Percentiles rank a stretch among this genome's conserved stretches.
Evolutionary conservation across 1,140 invertebrate species (phyloP).

Genomic region (Euschistus heros): DNA sequence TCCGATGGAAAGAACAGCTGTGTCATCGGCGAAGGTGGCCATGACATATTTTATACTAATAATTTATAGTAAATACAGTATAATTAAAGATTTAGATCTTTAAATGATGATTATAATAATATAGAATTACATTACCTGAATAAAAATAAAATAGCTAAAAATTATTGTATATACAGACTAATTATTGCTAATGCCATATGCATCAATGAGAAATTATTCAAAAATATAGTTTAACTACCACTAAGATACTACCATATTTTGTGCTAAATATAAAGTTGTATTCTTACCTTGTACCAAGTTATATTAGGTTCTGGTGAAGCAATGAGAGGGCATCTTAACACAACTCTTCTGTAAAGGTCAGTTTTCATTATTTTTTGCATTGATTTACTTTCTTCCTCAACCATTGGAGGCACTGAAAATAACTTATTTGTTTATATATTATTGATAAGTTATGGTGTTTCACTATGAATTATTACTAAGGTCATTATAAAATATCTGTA

Average conservation of each 20-base stretch:
- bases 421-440: background rate
- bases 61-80: too few species aligned
- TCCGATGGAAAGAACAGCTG: too few species aligned
- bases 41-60: too few species aligned
- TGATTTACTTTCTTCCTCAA: conserved; percentile 16
- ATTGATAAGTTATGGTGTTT: background rate
- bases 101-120: too few species aligned
- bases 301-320: conserved; percentile 29
- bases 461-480: background rate
- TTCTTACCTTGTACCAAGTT: conserved; percentile 30
- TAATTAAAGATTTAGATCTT: too few species aligned
- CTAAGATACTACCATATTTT: background rate
- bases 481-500: too few species aligned
- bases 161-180: background rate
- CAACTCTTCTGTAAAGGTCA: conserved; percentile 23
- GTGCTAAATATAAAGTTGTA: background rate
- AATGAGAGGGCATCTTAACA: conserved; percentile 27
- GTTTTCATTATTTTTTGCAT: conserved; percentile 15
- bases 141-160: background rate
- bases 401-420: conserved; percentile 27
- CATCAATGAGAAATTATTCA: background rate
- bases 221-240: background rate
- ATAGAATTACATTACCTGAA: too few species aligned
- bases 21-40: too few species aligned
- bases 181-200: background rate